These are phyloP conservation scores for Brachionus plicatilis DNA, from an alignment of 1,140 invertebrate genomes.

Conservation along the genomic window DNA sequence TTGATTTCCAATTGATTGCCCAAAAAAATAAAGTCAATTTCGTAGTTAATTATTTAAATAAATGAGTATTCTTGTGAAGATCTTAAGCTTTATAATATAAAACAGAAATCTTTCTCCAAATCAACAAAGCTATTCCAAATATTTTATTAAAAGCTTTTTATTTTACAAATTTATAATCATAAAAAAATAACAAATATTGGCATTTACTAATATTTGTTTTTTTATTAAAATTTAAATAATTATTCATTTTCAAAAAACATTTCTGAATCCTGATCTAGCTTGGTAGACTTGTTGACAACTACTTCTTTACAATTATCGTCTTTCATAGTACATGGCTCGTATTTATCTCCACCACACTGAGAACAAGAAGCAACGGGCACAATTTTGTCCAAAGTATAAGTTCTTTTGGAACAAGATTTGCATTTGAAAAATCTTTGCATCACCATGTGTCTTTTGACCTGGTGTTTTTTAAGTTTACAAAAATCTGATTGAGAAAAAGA, in stretches of 20 bases:
- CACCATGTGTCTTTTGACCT: conserved; percentile 1
- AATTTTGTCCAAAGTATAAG: conserved; percentile 33
- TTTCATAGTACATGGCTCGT: conserved; percentile 33
- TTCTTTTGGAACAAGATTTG: conserved; percentile 4
- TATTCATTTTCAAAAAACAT: conserved; percentile 18
- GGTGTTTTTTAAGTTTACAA: conserved; percentile 34
- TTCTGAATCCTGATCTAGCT: conserved; percentile 21
- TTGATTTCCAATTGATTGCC: too few species aligned
- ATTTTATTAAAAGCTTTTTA: not conserved
- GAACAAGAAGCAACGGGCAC: not conserved
- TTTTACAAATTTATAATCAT: not conserved
- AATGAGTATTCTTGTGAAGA: not conserved
- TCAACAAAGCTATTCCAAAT: not conserved
- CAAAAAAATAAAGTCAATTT: too few species aligned
- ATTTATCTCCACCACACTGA: conserved; percentile 27
- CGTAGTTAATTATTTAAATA: not conserved
- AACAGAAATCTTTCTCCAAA: not conserved
- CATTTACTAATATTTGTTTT: not conserved
- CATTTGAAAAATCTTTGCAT: conserved; percentile 39
- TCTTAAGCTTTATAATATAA: not conserved
- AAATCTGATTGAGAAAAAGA: conserved; percentile 35
- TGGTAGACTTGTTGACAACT: not conserved
- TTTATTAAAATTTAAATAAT: not conserved
- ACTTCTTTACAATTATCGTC: conserved; percentile 9
- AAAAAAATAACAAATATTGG: not conserved